Evolutionary conservation across 2,888 invertebrate species (phyloP).

Genomic region (Athalia circularis): DNA sequence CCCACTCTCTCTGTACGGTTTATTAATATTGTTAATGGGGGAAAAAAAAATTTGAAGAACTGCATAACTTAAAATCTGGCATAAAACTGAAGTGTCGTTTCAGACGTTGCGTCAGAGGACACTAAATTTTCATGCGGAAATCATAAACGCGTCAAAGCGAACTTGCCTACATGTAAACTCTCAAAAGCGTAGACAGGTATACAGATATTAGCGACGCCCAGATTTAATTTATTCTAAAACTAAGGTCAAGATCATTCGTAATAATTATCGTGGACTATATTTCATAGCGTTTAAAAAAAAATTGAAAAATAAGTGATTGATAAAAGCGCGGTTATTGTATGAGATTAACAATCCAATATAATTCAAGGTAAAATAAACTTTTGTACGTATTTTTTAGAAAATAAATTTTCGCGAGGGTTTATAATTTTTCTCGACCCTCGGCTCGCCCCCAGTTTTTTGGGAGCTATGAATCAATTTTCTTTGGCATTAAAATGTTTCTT

Average conservation of each 20-base stretch:
- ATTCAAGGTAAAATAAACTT: too few relatives aligned
- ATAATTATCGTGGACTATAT: not conserved
- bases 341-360: too few relatives aligned
- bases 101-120: not conserved
- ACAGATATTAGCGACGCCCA: not conserved
- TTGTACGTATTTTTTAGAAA: too few relatives aligned
- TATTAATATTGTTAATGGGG: too few relatives aligned
- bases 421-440: too few relatives aligned
- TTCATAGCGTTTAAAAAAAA: not conserved
- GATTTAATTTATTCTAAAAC: conserved; percentile 18
- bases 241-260: conserved; percentile 20
- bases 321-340: too few relatives aligned
- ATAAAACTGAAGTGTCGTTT: not conserved
- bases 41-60: not conserved
- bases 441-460: too few relatives aligned
- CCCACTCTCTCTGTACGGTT: too few relatives aligned
- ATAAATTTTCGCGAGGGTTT: too few relatives aligned
- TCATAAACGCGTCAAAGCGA: conserved; percentile 18
- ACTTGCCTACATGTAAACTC: not conserved
- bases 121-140: conserved; percentile 27
- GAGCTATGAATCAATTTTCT: too few relatives aligned
- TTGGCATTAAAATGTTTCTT: too few relatives aligned
- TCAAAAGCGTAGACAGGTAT: not conserved
- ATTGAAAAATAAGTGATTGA: not conserved
- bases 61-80: not conserved